A percentile compares a stretch with the other conserved stretches of the same genome.
These are phyloP conservation scores for Euphydryas editha DNA, from an alignment of 2,888 invertebrate species.

Conservation along the genomic window DNA sequence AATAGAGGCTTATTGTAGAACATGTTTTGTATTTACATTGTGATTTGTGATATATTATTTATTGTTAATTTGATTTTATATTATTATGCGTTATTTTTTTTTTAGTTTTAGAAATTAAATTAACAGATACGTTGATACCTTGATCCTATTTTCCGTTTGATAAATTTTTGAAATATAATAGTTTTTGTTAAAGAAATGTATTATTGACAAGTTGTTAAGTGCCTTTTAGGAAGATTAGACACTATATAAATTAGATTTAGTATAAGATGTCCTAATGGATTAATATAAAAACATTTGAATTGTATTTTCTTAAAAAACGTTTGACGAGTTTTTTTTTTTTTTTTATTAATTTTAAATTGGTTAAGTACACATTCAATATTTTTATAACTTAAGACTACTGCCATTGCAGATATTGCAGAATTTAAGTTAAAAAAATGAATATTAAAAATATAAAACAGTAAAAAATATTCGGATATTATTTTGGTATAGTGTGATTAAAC, in stretches of 20 bases:
- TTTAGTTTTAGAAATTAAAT: not conserved
- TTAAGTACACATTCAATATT: too few relatives aligned
- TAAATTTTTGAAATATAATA: not conserved
- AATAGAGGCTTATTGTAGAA: not conserved
- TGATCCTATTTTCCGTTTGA: not conserved
- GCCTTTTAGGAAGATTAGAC: constrained; percentile 8
- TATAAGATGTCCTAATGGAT: not conserved
- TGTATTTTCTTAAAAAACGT: not conserved
- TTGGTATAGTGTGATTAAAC: too few relatives aligned
- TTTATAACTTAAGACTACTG: too few relatives aligned
- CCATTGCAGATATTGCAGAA: too few relatives aligned
- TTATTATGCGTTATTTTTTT: not conserved
- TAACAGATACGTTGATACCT: not conserved
- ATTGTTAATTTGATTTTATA: not conserved
- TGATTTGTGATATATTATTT: constrained; percentile 9
- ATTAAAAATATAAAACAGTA: too few relatives aligned
- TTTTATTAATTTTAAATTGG: too few relatives aligned
- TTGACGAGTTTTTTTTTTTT: too few relatives aligned
- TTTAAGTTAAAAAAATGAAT: too few relatives aligned
- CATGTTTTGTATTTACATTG: not conserved
- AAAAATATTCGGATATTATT: too few relatives aligned
- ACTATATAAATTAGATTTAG: not conserved
- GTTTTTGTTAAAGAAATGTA: not conserved
- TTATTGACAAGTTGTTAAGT: constrained; percentile 7
- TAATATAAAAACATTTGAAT: not conserved